Conservation (phyloP, 2,113 vertebrate species). For the Colinus virginianus region DNA sequence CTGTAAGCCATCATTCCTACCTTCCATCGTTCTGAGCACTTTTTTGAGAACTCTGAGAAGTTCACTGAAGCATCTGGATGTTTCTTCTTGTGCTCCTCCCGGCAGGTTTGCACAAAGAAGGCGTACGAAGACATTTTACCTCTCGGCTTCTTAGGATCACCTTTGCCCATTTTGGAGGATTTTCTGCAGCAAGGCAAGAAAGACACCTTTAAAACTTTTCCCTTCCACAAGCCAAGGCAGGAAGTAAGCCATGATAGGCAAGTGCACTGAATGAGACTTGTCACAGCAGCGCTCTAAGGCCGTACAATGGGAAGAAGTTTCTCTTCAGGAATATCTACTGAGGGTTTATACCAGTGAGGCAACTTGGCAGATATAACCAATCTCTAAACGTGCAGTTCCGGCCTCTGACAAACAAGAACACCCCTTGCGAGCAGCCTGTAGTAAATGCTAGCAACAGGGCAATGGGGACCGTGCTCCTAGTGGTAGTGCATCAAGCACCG, state of each 20-base stretch:
- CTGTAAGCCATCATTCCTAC: slow-evolving; percentile 67
- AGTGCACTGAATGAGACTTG: not conserved
- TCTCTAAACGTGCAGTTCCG: accelerated
- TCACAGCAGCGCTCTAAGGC: not conserved
- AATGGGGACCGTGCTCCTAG: not conserved
- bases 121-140: slow-evolving; percentile 98
- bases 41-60: slow-evolving; percentile 97
- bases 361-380: not conserved
- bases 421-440: not conserved
- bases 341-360: not conserved
- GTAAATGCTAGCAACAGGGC: not conserved
- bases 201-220: not conserved
- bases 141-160: slow-evolving; percentile 92
- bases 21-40: slow-evolving; percentile 96
- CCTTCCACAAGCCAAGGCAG: not conserved
- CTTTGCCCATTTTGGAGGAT: slow-evolving; percentile 90
- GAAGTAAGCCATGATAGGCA: not conserved
- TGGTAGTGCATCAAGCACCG: not conserved
- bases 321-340: not conserved
- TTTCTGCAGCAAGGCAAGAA: slow-evolving; percentile 63
- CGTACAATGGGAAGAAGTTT: not conserved
- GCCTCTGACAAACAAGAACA: not conserved
- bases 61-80: slow-evolving; percentile 92
- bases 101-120: slow-evolving; percentile 96
- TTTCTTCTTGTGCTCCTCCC: slow-evolving; percentile 98